phyloP scores from a whole-genome alignment of 2,797 vertebrate species.

The Paratrypauchen microcephalus region DNA sequence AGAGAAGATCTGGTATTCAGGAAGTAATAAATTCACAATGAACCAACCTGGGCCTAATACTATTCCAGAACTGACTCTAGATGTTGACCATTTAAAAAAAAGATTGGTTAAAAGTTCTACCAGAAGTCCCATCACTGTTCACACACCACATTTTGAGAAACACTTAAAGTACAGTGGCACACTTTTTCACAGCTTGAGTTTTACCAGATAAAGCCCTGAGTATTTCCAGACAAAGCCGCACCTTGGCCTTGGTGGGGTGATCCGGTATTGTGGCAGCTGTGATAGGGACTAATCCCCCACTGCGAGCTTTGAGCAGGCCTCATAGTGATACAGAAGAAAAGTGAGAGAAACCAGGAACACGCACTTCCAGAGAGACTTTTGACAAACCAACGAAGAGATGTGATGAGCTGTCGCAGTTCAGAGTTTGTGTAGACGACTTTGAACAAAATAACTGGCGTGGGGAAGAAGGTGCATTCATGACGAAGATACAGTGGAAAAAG shows the following conservation, averaged over 20 bases:
- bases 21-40: background rate
- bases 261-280: constrained; percentile 59
- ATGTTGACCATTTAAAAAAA: too few relatives aligned
- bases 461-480: constrained; percentile 11
- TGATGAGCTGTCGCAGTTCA: constrained; percentile 63
- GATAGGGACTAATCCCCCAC: constrained; percentile 70
- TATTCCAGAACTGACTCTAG: background rate
- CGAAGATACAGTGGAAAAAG: background rate
- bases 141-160: background rate
- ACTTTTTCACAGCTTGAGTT: constrained; percentile 45
- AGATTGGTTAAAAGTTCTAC: too few relatives aligned
- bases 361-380: constrained; percentile 58
- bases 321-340: constrained; percentile 55
- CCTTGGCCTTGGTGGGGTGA: constrained; percentile 72
- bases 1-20: background rate
- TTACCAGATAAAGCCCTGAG: constrained; percentile 44
- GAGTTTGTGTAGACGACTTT: constrained; percentile 51
- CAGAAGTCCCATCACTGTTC: too few relatives aligned
- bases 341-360: constrained; percentile 53
- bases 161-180: background rate
- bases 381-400: constrained; percentile 59
- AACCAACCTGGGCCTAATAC: background rate
- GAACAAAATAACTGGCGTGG: constrained; percentile 43
- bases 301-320: constrained; percentile 58
- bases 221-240: constrained; percentile 68